phyloP scores from a whole-genome alignment of 2,113 vertebrate species.

The Leucopternis melanops region DNA sequence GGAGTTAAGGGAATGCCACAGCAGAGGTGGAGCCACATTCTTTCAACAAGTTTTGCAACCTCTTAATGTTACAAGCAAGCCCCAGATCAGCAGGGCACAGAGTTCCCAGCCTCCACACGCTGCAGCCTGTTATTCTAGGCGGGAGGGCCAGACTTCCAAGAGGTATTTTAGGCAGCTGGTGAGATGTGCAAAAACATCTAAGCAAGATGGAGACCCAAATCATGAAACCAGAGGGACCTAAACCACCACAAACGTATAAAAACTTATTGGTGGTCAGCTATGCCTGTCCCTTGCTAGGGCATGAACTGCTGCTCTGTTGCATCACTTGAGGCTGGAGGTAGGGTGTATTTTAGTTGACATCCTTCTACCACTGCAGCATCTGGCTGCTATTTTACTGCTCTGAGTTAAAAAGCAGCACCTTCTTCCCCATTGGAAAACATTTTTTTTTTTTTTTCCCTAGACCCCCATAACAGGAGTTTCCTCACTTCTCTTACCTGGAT shows the following conservation, averaged over 20 bases:
- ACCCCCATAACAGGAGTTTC: neutral
- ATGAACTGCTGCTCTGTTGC: neutral
- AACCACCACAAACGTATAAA: neutral
- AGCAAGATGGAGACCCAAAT: neutral
- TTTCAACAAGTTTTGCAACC: neutral
- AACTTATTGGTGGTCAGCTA: neutral
- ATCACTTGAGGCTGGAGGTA: neutral
- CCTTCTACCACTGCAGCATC: neutral
- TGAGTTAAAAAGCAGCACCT: neutral
- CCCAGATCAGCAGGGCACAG: neutral
- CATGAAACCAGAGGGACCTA: neutral
- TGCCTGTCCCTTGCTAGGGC: neutral
- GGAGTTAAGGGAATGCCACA: neutral
- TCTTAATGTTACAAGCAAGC: neutral
- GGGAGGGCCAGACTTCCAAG: neutral
- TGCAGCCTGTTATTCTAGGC: neutral
- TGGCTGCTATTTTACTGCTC: neutral
- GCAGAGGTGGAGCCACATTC: neutral
- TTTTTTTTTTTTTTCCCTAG: accelerated
- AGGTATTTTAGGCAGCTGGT: neutral
- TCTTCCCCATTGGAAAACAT: no score
- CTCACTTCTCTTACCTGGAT: constrained; percentile 83
- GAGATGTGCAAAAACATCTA: neutral
- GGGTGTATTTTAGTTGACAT: neutral
- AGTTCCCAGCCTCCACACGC: neutral